Evolutionary conservation across 2,888 invertebrate species (phyloP).

Genomic region (Acleris literana): DNA sequence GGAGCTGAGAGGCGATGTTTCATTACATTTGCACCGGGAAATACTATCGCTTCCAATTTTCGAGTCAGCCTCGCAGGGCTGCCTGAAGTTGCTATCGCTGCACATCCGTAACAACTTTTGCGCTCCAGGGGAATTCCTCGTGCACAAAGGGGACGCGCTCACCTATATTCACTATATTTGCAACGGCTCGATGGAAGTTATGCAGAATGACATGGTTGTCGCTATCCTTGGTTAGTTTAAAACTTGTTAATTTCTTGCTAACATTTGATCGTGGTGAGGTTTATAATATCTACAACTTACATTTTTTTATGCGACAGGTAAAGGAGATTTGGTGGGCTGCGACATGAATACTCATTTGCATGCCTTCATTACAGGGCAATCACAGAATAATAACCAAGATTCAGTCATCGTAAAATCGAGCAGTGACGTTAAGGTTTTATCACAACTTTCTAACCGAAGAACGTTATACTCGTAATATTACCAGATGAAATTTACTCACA

Average conservation of each 20-base stretch:
- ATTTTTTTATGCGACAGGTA: conserved; percentile 84
- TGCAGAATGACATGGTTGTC: conserved; percentile 98
- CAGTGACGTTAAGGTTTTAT: conserved; percentile 92
- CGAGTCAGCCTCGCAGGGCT: conserved; percentile 97
- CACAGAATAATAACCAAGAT: conserved; percentile 86
- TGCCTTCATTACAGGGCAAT: conserved; percentile 84
- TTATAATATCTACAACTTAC: not conserved
- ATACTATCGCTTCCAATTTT: conserved; percentile 97
- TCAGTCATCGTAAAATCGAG: conserved; percentile 93
- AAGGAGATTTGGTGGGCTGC: conserved; percentile 97
- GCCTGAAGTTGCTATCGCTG: conserved; percentile 94
- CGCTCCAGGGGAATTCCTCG: conserved; percentile 96
- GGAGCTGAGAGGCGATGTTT: conserved; percentile 96
- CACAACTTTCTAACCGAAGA: not conserved
- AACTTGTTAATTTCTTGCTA: no score
- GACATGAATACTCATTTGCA: conserved; percentile 93
- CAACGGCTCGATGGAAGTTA: conserved; percentile 98
- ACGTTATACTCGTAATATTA: not conserved
- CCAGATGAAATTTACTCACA: not conserved
- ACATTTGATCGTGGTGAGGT: not conserved
- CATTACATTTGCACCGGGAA: conserved; percentile 97
- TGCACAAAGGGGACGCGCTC: conserved; percentile 97
- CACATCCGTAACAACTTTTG: conserved; percentile 98
- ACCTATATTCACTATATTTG: conserved; percentile 97
- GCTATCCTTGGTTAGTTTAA: conserved; percentile 93